Evolutionary conservation across 2,888 invertebrate species (phyloP), one percentile per base, ranked within the genome.

Genomic region (Tetanocera ferruginea): DNA sequence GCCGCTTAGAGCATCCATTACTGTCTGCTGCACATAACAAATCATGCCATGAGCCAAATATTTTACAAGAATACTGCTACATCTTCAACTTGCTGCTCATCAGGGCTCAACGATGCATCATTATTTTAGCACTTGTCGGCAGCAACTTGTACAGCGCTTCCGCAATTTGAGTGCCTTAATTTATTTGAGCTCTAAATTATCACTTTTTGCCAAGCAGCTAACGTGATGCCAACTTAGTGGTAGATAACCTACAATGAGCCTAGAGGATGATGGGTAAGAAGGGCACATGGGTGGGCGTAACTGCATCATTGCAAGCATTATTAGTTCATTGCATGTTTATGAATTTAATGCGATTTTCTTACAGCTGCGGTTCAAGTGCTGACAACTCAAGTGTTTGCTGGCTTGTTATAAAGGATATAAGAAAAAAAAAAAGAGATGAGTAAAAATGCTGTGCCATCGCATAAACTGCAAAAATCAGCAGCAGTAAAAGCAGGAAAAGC

Each of bases 241-340:
- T 43, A 11, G 11, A 43, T 11, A 6, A 14, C 43, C 11, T 43
- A 14, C 2, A 1, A 43, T 43, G 43, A 43, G 43, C 43, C 43
- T 11, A 37, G 37, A 6, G 37, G 37, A 37, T 5, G 8, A 37
- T 1, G 37, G 1, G 37, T 37, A 8, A 37, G 37, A 37, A 37
- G 37, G 37, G 3, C 37, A 8, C 14, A 3, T 43, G 43, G 43
- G 43, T 43, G 43, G 43, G 43, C 43, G 43, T 43, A 43, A 19
- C 71, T 17, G n/a, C 70, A 78, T 62, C 55, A 55, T 51, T 51
- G 70, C 73, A 57, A 70, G 77, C 80, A 80, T 81, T 81, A 81
- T 80, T 82, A 80, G 78, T 76, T 81, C 80, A 71, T 80, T 82
- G 80, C 81, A 74, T 82, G 80, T 77, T 82, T 80, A 76, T 81